Conservation (phyloP, 2,888 invertebrate species). For the Drosophila mercatorum region DNA sequence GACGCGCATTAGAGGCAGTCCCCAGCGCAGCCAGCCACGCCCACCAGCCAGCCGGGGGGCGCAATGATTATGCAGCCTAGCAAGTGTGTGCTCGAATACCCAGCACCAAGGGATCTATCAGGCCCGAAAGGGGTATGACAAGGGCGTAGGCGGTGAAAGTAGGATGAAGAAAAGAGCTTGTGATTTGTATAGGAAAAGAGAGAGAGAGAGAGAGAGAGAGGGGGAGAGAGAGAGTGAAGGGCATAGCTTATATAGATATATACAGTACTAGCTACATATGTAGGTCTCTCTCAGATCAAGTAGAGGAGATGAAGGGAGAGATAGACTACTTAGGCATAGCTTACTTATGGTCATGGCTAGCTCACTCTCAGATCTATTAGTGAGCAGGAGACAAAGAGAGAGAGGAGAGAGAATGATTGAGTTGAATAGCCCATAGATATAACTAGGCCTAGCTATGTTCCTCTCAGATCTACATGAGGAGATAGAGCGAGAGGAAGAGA, state of each 20-base stretch:
- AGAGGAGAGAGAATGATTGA: too few relatives aligned
- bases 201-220: background rate
- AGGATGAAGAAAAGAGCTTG: background rate
- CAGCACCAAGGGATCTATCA: background rate
- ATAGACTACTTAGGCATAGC: too few relatives aligned
- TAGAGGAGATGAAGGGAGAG: too few relatives aligned
- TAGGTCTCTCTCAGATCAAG: too few relatives aligned
- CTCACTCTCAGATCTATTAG: too few relatives aligned
- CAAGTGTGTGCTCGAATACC: conserved; percentile 27
- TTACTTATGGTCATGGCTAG: too few relatives aligned
- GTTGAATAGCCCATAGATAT: too few relatives aligned
- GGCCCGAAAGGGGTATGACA: background rate
- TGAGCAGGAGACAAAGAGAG: too few relatives aligned
- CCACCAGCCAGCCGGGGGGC: conserved; percentile 29
- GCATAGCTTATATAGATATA: too few relatives aligned
- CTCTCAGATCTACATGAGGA: background rate
- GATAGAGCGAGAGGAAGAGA: background rate
- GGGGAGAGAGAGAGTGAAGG: background rate
- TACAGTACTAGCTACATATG: background rate
- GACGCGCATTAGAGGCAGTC: conserved; percentile 74
- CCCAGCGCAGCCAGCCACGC: conserved; percentile 45
- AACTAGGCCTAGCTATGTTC: too few relatives aligned
- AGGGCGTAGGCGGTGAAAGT: background rate
- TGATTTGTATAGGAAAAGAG: too few relatives aligned
- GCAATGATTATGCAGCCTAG: conserved; percentile 66